These are phyloP conservation scores for Vulpes lagopus DNA, from an alignment of 2,113 vertebrate genomes.

Conservation along the genomic window DNA sequence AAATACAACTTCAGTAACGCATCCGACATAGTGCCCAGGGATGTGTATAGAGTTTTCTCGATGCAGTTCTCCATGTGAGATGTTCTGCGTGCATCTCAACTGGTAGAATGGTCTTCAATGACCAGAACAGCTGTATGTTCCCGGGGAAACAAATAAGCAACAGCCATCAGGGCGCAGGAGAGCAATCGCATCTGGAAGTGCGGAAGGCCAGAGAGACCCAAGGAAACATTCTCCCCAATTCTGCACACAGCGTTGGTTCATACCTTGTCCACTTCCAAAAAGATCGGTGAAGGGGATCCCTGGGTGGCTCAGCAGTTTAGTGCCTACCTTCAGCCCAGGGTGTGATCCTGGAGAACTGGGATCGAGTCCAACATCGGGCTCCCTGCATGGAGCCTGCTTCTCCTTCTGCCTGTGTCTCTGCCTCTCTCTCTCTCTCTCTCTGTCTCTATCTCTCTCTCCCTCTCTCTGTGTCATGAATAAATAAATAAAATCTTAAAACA, in stretches of 20 bases:
- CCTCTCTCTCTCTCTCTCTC: too few species aligned
- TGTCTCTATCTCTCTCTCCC: too few species aligned
- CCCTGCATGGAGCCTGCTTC: too few species aligned
- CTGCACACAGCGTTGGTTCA: not conserved
- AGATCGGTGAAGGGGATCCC: not conserved
- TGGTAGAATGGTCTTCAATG: not conserved
- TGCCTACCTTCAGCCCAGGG: too few species aligned
- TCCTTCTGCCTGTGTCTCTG: too few species aligned
- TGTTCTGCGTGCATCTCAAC: not conserved
- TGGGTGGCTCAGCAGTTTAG: too few species aligned
- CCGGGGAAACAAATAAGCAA: not conserved
- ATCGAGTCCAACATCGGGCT: too few species aligned
- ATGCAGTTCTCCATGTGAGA: not conserved
- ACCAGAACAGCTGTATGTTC: not conserved
- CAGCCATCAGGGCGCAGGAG: too few species aligned
- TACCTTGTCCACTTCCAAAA: not conserved
- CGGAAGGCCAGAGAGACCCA: not conserved
- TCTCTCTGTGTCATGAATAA: too few species aligned
- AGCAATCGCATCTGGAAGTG: not conserved
- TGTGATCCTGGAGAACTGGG: too few species aligned
- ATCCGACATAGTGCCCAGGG: not conserved
- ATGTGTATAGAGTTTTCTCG: not conserved
- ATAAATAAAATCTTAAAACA: too few species aligned
- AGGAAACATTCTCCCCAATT: not conserved
- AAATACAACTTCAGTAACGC: not conserved